phyloP scores from a whole-genome alignment of 1,140 invertebrate species.

The Aporrectodea caliginosa region DNA sequence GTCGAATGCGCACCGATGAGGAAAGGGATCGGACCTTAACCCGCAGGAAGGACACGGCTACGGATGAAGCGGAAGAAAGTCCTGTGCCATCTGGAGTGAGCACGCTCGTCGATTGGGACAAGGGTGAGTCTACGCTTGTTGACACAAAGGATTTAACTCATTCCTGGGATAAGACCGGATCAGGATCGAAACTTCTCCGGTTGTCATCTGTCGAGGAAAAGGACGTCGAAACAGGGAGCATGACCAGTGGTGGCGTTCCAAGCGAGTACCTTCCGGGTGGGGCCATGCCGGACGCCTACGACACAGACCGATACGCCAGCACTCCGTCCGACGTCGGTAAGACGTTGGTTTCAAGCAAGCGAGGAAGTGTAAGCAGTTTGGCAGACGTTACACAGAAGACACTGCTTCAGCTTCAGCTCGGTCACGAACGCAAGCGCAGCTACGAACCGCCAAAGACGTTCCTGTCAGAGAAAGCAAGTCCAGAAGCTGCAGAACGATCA shows the following conservation, averaged over 20 bases:
- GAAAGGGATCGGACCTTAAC: neutral
- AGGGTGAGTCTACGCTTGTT: neutral
- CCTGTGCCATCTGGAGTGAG: neutral
- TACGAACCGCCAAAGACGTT: neutral
- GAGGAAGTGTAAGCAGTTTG: constrained; percentile 1
- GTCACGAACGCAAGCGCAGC: constrained; percentile 22
- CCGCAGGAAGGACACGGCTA: neutral
- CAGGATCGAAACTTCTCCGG: no score
- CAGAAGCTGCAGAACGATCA: neutral
- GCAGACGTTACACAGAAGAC: neutral
- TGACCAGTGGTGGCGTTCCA: neutral
- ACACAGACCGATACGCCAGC: constrained; percentile 23
- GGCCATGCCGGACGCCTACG: constrained; percentile 32
- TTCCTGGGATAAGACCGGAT: neutral
- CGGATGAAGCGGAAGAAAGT: neutral
- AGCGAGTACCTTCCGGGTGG: constrained; percentile 9
- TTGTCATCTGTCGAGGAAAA: neutral
- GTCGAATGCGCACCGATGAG: constrained; percentile 3
- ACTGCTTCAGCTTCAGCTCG: neutral
- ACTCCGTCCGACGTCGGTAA: neutral
- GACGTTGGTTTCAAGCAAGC: neutral
- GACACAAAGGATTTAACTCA: neutral
- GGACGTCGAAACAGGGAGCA: constrained; percentile 6
- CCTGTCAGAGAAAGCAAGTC: neutral
- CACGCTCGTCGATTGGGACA: neutral